A percentile compares a stretch with the other conserved stretches of the same genome.
These are phyloP conservation scores for Scolopax rusticola DNA, from an alignment of 2,797 vertebrate species.

Conservation along the genomic window DNA sequence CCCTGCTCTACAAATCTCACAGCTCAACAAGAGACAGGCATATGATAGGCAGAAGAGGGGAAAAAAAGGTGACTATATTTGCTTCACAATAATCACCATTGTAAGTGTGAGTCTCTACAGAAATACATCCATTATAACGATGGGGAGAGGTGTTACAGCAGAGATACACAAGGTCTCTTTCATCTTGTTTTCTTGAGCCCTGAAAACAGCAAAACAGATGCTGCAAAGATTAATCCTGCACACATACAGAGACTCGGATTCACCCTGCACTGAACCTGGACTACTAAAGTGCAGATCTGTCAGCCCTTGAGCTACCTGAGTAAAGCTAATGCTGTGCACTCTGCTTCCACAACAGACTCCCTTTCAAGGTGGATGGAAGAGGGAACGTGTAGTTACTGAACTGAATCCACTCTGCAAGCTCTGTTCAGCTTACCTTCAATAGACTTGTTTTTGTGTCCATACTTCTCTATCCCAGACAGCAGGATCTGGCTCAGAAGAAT, in stretches of 20 bases:
- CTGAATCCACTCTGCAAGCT: background rate
- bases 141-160: background rate
- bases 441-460: background rate
- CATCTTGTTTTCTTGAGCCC: background rate
- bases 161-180: background rate
- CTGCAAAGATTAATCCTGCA: background rate
- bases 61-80: background rate
- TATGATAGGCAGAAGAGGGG: background rate
- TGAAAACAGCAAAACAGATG: background rate
- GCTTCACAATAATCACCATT: background rate
- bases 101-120: background rate
- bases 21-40: background rate
- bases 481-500: background rate
- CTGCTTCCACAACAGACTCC: background rate
- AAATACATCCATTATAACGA: background rate
- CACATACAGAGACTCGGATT: background rate
- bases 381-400: background rate
- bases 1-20: background rate
- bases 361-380: background rate
- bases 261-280: background rate
- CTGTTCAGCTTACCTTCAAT: background rate
- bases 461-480: background rate
- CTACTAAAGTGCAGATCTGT: background rate
- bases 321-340: accelerated
- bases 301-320: background rate